Evolutionary conservation across 2,888 invertebrate species (phyloP), one percentile per base, ranked within the genome.

Genomic region (Drosophila aldrichi): DNA sequence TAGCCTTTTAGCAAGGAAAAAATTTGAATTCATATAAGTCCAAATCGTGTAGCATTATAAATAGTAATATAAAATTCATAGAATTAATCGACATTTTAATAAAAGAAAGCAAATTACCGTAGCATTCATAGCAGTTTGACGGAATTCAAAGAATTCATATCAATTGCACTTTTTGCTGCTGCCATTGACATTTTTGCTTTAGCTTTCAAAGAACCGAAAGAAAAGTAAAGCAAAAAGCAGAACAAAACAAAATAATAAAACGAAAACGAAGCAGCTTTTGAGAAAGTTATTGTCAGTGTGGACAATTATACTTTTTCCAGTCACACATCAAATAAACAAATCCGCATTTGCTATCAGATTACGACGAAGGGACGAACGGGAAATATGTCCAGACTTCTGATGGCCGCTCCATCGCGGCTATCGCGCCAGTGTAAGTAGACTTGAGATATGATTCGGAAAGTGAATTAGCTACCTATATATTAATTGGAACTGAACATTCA

Each of bases 371-470:
- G 16, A 32, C 52, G 10, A 22, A 25, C 49, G 22, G 34, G 20
- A 54, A 74, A 60, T 44, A 82, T 82, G 82, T 82, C 80, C 4
- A 56, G 71, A 58, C 56, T 78, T 51, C 60, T 82, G 52, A 68
- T 67, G 65, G 79, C 69, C 25, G 52, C 55, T 3, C 38, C 66
- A 9, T 49, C 57, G 60, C 62, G 71, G 36, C 5, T 70, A 5
- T 16, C 64, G 12, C 64, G 62, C 41, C 36, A 70, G 18, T 18
- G 80, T 81, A 32, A 81, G 82, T 81, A 52, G 4, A 80, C n/a
- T 14, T 14, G 0, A 3, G 4, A 16, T 5, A 14, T 5, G 34
- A 3, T 8, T n/a, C 1, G 29, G 29, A 8, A 29, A 2, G 29
- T 9, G 8, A 8, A 0, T 25, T 22, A 22, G 7, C 3, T 25